These are phyloP conservation scores for Pteria penguin DNA, from an alignment of 2,888 invertebrate species.

Conservation along the genomic window DNA sequence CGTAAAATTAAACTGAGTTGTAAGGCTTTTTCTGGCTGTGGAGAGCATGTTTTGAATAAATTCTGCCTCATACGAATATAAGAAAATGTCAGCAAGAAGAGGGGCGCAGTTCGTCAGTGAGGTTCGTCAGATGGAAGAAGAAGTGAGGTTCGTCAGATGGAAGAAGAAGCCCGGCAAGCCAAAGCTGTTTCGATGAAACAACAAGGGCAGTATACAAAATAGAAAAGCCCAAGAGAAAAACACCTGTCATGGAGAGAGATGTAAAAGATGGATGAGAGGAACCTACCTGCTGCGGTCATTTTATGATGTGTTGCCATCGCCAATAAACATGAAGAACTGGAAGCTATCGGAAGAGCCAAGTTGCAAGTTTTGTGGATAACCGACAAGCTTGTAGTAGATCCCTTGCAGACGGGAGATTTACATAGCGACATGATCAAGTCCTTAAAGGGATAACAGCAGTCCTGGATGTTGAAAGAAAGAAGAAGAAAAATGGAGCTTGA, in stretches of 20 bases:
- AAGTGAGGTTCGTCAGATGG: background rate
- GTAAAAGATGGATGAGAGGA: conserved; percentile 2
- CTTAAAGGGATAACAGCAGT: background rate
- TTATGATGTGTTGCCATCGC: background rate
- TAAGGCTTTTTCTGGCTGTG: too few relatives aligned
- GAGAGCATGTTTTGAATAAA: too few relatives aligned
- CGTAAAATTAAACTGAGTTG: too few relatives aligned
- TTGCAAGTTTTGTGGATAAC: background rate
- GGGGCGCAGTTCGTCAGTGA: background rate
- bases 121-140: background rate
- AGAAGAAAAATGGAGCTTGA: too few relatives aligned
- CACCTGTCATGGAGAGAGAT: background rate
- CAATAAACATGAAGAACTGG: conserved; percentile 8
- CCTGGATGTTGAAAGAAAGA: background rate
- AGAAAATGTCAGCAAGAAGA: background rate
- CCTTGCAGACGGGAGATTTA: background rate
- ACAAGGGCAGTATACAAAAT: background rate
- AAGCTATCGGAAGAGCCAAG: background rate
- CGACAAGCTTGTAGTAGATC: background rate
- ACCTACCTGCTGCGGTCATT: background rate
- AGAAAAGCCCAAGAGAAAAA: background rate
- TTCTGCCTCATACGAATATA: too few relatives aligned
- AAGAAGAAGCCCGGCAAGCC: background rate
- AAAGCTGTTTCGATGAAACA: conserved; percentile 8
- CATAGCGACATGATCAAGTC: conserved; percentile 7